Percentiles rank a stretch among this genome's conserved stretches.
phyloP scores from a whole-genome alignment of 2,113 vertebrate species.

The Lichenostomus cassidix region DNA sequence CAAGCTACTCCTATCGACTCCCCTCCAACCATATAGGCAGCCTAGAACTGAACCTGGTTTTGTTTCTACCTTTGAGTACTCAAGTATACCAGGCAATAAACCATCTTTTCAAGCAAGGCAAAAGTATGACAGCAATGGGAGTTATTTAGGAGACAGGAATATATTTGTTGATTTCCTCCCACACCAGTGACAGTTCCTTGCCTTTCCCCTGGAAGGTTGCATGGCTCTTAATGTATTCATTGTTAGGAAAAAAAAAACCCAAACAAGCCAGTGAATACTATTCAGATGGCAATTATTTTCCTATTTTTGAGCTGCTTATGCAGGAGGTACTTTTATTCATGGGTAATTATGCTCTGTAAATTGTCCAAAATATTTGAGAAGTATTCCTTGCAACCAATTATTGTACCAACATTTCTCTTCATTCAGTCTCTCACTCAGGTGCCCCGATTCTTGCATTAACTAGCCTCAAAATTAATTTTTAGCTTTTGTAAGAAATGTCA shows the following conservation, averaged over 20 bases:
- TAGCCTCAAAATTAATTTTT: background rate
- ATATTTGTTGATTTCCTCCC: background rate
- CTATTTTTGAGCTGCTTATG: background rate
- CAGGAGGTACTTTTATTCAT: background rate
- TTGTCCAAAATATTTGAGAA: slow-evolving; percentile 5
- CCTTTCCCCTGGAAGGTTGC: background rate
- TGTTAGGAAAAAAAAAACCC: background rate
- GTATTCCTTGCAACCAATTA: background rate
- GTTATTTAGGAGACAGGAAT: background rate
- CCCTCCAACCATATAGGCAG: background rate
- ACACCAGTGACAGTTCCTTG: background rate
- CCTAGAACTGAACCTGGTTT: background rate
- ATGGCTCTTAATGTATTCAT: background rate
- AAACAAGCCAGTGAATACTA: background rate
- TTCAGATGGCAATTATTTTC: background rate
- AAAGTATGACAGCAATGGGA: background rate
- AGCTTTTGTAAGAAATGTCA: background rate
- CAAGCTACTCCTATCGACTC: background rate
- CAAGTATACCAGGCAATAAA: background rate
- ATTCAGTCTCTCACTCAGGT: background rate
- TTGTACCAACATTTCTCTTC: background rate
- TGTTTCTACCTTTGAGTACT: background rate
- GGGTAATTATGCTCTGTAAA: background rate
- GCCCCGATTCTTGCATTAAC: background rate
- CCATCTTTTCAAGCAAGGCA: background rate